A percentile compares a stretch with the other conserved stretches of the same genome.
Conservation (phyloP, 1,140 invertebrate genomes). For the Solenopsis fugax region DNA sequence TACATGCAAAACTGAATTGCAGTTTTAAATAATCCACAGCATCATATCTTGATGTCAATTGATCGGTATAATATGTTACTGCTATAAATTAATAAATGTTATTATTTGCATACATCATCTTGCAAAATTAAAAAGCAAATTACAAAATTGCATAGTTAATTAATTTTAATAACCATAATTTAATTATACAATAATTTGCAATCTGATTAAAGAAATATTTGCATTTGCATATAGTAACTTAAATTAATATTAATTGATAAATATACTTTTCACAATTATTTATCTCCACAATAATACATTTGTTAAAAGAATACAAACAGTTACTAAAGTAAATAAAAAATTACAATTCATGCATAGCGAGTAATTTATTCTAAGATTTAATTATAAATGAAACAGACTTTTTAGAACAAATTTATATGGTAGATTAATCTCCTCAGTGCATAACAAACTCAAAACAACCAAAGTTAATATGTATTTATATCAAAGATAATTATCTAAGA, state of each 20-base stretch:
- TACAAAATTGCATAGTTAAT: slow-evolving; percentile 1
- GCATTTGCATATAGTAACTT: slow-evolving; percentile 1
- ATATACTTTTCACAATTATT: not conserved
- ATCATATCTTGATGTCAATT: slow-evolving; percentile 11
- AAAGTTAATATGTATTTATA: slow-evolving; percentile 1
- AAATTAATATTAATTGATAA: slow-evolving; percentile 37
- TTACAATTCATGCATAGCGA: not conserved
- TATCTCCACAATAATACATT: slow-evolving; percentile 11
- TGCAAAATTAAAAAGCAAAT: slow-evolving; percentile 16
- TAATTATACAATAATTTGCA: slow-evolving; percentile 35
- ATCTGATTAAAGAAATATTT: slow-evolving; percentile 46
- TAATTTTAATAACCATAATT: slow-evolving; percentile 21
- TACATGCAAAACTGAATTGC: slow-evolving; percentile 21
- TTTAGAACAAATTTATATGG: slow-evolving; percentile 13
- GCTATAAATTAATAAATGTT: slow-evolving; percentile 1
- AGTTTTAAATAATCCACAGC: slow-evolving; percentile 39
- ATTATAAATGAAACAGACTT: slow-evolving; percentile 6
- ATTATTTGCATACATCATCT: not conserved
- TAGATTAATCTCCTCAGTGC: not conserved
- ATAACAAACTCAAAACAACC: not conserved
- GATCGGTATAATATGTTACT: not conserved
- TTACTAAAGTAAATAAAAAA: slow-evolving; percentile 8
- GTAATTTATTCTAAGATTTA: slow-evolving; percentile 9
- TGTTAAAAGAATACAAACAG: not conserved
- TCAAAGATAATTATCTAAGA: not conserved